phyloP scores from a whole-genome alignment of 92 coral and sea anemone species.

The Palythoa caribaeorum region DNA sequence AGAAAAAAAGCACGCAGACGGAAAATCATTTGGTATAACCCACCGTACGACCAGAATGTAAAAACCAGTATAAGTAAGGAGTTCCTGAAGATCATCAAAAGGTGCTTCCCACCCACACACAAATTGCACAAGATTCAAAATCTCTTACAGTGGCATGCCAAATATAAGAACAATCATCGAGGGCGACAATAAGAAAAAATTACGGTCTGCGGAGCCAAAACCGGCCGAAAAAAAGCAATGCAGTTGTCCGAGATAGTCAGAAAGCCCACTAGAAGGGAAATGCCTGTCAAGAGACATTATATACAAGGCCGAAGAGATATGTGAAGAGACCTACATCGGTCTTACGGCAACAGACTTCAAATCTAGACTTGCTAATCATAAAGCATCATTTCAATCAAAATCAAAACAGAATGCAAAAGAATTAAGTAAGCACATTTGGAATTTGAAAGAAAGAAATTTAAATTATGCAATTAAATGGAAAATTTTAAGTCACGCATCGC shows the following conservation, averaged over 20 bases:
- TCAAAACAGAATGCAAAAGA: background rate
- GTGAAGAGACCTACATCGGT: background rate
- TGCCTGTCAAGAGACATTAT: constrained; percentile 46
- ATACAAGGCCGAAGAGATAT: constrained; percentile 7
- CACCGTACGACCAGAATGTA: background rate
- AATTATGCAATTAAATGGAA: background rate
- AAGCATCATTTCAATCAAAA: background rate
- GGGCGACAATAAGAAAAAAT: constrained; percentile 19
- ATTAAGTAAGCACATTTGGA: background rate
- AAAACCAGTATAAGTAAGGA: background rate
- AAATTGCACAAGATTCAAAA: constrained; percentile 23
- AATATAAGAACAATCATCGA: background rate
- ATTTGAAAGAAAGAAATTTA: background rate
- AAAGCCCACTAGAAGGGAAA: constrained; percentile 45
- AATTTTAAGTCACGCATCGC: background rate
- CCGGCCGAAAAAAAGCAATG: constrained; percentile 6
- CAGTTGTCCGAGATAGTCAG: constrained; percentile 14
- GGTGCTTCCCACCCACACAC: background rate
- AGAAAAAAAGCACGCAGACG: too few species aligned
- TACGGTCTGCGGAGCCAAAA: background rate
- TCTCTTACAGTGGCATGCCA: background rate
- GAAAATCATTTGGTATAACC: background rate
- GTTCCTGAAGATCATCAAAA: background rate
- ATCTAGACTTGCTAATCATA: background rate
- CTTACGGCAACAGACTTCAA: background rate